Evolutionary conservation across 2,888 invertebrate genomes (phyloP).

Genomic region (Notocelia uddmanniana): DNA sequence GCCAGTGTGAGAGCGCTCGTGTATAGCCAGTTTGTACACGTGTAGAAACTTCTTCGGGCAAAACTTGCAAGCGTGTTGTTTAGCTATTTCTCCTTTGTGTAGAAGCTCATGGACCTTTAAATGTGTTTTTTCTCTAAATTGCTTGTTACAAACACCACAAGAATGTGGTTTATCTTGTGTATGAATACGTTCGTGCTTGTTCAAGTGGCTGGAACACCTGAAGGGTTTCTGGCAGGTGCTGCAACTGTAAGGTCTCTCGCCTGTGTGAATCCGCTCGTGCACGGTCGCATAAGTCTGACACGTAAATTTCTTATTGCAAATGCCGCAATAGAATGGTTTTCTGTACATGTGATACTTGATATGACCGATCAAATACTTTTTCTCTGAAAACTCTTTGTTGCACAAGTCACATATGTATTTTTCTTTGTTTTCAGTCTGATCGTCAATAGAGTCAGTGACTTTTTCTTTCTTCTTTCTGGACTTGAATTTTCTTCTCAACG

Average conservation of each 20-base stretch:
- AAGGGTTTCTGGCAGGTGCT: not conserved
- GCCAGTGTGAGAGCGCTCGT: slow-evolving; percentile 14
- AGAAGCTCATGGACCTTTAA: slow-evolving; percentile 3
- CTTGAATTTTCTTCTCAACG: slow-evolving; percentile 9
- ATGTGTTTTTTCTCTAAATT: slow-evolving; percentile 13
- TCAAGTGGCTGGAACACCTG: slow-evolving; percentile 3
- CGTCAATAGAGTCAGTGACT: not conserved
- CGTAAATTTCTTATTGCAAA: slow-evolving; percentile 11
- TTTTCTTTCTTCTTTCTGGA: slow-evolving; percentile 10
- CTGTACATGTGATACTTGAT: slow-evolving; percentile 7
- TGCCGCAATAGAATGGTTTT: slow-evolving; percentile 3
- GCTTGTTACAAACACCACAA: slow-evolving; percentile 5
- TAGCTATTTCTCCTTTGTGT: slow-evolving; percentile 16
- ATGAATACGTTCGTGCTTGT: slow-evolving; percentile 13
- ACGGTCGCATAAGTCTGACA: not conserved
- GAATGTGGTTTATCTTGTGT: not conserved
- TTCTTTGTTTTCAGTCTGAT: not conserved
- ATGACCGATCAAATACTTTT: slow-evolving; percentile 1
- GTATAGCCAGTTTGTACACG: slow-evolving; percentile 16
- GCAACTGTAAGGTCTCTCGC: slow-evolving; percentile 24
- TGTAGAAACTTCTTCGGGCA: slow-evolving; percentile 23
- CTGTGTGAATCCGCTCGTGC: slow-evolving; percentile 26
- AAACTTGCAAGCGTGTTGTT: slow-evolving; percentile 19
- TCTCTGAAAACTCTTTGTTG: slow-evolving; percentile 1
- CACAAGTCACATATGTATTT: slow-evolving; percentile 10